These are phyloP conservation scores for Microctonus aethiopoides DNA, from an alignment of 2,888 invertebrate genomes.

Conservation along the genomic window DNA sequence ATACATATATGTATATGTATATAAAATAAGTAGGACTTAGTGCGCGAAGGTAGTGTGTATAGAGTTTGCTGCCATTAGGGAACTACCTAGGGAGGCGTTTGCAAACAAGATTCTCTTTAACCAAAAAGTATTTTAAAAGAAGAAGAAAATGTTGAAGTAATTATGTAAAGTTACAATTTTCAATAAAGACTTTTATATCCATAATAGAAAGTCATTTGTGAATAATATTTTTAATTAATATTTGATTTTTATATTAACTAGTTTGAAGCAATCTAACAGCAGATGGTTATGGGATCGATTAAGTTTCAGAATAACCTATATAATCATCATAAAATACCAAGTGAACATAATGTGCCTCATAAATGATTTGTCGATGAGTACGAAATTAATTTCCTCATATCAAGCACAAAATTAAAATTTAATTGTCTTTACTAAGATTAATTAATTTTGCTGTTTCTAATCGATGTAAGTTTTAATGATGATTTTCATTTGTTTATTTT, in stretches of 20 bases:
- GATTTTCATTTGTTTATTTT: too few relatives aligned
- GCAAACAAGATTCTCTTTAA: constrained; percentile 40
- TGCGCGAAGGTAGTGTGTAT: not conserved
- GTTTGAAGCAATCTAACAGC: not conserved
- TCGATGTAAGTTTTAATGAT: too few relatives aligned
- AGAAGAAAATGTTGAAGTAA: constrained; percentile 23
- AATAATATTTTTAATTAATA: not conserved
- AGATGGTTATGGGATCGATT: too few relatives aligned
- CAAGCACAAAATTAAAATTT: too few relatives aligned
- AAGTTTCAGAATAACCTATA: too few relatives aligned
- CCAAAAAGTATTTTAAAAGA: constrained; percentile 39
- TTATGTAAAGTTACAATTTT: constrained; percentile 30
- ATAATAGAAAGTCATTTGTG: not conserved
- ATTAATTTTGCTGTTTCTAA: too few relatives aligned
- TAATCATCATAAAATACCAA: too few relatives aligned
- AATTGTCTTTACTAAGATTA: too few relatives aligned
- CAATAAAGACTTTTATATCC: not conserved
- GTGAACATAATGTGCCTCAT: too few relatives aligned
- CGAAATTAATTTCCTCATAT: too few relatives aligned
- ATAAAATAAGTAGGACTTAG: constrained; percentile 40
- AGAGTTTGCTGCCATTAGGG: constrained; percentile 24
- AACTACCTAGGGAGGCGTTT: constrained; percentile 33
- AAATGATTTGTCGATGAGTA: too few relatives aligned
- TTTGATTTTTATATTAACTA: not conserved
- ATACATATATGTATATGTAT: too few relatives aligned